Base-by-base conservation (phyloP, 1,140 invertebrate species). In the Frieseomelitta varia region DNA sequence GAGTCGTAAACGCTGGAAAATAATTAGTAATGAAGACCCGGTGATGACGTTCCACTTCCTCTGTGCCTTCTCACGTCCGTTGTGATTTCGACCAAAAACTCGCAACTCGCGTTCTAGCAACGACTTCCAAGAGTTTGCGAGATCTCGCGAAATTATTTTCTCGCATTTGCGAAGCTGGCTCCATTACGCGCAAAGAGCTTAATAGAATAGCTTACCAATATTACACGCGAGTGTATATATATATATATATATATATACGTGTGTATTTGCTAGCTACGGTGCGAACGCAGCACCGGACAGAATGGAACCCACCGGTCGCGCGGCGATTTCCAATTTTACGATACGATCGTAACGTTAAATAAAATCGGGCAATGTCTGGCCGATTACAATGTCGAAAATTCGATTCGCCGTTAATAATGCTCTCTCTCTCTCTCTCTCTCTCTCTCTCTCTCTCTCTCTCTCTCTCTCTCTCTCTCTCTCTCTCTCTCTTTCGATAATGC, bases 1-100 rank as follows among this genome's bases (percentile, higher is more conserved):
- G 34, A 65, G 55, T 78, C 79, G 63, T 86, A 86, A 88, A 86
- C 30, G 51, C 34, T 69, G 84, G 77, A 80, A 88, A 83, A 88
- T 88, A 86, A 88, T 89, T 88, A 84, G 84, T 72, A 86, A 86
- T 86, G 83, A 88, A 85, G 27, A 74, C 56, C 78, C 73, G 79
- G 73, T 39, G 39, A 53, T 61, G 74, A 77, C 80, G 71, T 69
- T 65, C 69, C 53, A 27, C 67, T 51, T 55, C 76, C 27, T 69
- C 69, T 67, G 68, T 53, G 15, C 56, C 1, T 55, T 68, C 39
- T 21, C 19, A 8, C 10, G 24, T 58, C 6, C 39, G 17, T 68
- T 65, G 61, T 75, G 69, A 87, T 73, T 58, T 34, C 12, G 6
- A 19, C 63, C 17, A 21, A 79, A 51, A 61, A 4, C 58, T 24